Evolutionary conservation across 2,888 invertebrate species (phyloP), one percentile per base, ranked within the genome.

Genomic region (Agonopterix arenella): DNA sequence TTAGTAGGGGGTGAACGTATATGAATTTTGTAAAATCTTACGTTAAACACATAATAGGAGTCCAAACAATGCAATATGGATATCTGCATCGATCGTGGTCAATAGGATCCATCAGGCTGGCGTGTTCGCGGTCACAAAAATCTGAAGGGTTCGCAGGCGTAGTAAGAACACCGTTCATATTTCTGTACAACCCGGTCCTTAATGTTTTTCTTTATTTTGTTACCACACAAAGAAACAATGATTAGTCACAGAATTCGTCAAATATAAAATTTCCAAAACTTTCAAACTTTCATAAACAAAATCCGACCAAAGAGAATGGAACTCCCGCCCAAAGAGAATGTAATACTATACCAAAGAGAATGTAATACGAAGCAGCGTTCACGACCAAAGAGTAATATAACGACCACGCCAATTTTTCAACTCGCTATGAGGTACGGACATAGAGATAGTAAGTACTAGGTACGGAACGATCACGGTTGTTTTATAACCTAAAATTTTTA

Each of bases 41-140:
- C 94, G 97, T 96, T 62, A 98, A 68, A 47, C 97, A 84, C 2
- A 98, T 98, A 64, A 98, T 96, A 0, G 98, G 98, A 1, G 98
- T 98, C 98, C 98, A 98, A 3, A 98, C 98, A 52, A 98, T 95
- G 68, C 97, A 97, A 74, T 92, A 96, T 0, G 98, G 98, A 83
- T 93, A 98, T 68, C 95, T 89, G 65, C 90, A 90, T 42, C 90
- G 82, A 36, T 86, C 80, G 56, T 80, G 89, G 68, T 93, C 92
- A 45, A 93, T 92, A 16, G 81, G 76, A 67, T 85, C 85, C 85
- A 88, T 85, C 13, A 84, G 65, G 1, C 74, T 73, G 16, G 72
- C 69, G 67, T 84, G 77, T 61, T 88, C 86, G 2, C 67, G 73
- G 57, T 84, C 79, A 52, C 62, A 59, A 11, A 72, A 51, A 46